Conservation (phyloP, 2,797 vertebrate genomes). For the Sebastiscus albofasciatus region DNA sequence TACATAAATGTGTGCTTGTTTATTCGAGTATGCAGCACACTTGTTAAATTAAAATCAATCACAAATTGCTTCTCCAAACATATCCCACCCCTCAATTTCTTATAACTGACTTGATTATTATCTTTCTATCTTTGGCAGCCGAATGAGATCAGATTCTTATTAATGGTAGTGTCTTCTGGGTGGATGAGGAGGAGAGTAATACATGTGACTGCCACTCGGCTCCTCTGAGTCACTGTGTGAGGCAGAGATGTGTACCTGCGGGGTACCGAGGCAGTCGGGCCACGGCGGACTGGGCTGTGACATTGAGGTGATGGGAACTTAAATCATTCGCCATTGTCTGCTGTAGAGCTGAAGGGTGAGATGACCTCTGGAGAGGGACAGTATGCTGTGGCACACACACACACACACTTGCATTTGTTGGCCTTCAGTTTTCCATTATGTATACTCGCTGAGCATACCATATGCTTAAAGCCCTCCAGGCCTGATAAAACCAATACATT, state of each 20-base stretch:
- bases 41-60: slow-evolving; percentile 46
- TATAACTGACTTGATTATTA: slow-evolving; percentile 36
- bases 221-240: slow-evolving; percentile 15
- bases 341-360: slow-evolving; percentile 21
- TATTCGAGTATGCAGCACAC: neutral
- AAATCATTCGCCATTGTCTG: slow-evolving; percentile 43
- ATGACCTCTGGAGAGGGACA: slow-evolving; percentile 22
- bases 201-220: slow-evolving; percentile 6
- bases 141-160: slow-evolving; percentile 18
- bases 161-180: neutral
- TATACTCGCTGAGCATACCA: neutral
- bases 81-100: slow-evolving; percentile 4
- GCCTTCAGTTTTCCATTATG: neutral
- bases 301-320: slow-evolving; percentile 50
- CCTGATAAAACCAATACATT: neutral
- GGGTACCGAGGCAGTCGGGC: neutral
- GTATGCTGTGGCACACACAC: neutral
- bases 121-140: slow-evolving; percentile 15
- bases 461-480: slow-evolving; percentile 5
- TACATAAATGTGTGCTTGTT: slow-evolving; percentile 8
- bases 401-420: neutral
- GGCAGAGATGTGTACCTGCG: slow-evolving; percentile 12
- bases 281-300: slow-evolving; percentile 27
- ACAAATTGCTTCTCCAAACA: slow-evolving; percentile 43
- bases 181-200: neutral